These are phyloP conservation scores for Columba livia DNA, from an alignment of 2,113 vertebrate genomes.

Conservation along the genomic window DNA sequence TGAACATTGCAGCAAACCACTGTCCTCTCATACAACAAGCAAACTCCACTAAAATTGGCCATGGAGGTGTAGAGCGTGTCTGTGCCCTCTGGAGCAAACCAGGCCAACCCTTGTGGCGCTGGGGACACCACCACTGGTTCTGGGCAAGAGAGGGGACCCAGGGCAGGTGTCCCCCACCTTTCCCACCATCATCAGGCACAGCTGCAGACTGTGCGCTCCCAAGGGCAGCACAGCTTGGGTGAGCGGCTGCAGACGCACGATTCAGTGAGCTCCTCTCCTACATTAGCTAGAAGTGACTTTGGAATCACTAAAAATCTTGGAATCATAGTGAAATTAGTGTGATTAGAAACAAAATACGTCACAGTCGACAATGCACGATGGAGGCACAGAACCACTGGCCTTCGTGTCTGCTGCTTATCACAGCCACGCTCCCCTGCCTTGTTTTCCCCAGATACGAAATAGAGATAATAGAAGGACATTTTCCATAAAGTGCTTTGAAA, in stretches of 20 bases:
- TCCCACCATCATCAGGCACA: not conserved
- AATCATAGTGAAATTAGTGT: not conserved
- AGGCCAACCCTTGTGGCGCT: not conserved
- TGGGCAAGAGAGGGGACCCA: not conserved
- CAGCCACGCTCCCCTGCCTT: not conserved
- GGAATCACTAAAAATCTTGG: not conserved
- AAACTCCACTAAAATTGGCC: no score
- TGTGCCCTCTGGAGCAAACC: not conserved
- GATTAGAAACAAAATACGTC: not conserved
- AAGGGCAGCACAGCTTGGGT: not conserved
- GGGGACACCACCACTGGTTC: not conserved
- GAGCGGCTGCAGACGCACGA: not conserved
- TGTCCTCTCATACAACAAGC: no score
- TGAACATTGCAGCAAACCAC: no score
- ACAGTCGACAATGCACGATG: not conserved
- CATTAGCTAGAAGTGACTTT: not conserved
- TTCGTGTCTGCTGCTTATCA: not conserved
- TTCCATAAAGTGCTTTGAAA: not conserved
- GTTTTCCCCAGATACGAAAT: not conserved
- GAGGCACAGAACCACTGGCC: not conserved
- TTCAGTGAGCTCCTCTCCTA: not conserved
- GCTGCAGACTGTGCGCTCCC: accelerated
- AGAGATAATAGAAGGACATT: not conserved
- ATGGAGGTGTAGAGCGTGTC: not conserved
- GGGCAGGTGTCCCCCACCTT: not conserved